These are phyloP conservation scores for Oreochromis mossambicus DNA, from an alignment of 2,797 vertebrate species.

Conservation along the genomic window DNA sequence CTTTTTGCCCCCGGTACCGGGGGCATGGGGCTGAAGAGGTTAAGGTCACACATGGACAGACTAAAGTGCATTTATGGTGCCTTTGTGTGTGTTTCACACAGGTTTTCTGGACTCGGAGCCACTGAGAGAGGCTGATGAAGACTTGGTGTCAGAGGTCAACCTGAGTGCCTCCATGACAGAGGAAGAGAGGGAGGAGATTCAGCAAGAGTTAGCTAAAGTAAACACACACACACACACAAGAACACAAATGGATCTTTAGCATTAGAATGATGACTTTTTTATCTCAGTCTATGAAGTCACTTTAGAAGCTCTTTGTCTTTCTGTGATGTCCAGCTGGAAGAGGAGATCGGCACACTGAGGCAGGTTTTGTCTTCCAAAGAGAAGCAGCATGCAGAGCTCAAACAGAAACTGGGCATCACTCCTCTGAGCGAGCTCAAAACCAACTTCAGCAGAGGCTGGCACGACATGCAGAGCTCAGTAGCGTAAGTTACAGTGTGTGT, in stretches of 20 bases:
- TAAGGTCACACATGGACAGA: neutral
- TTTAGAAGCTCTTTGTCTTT: neutral
- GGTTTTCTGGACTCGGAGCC: constrained; percentile 88
- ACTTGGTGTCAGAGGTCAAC: constrained; percentile 81
- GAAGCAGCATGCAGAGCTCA: constrained; percentile 89
- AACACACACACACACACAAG: neutral
- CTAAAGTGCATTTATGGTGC: neutral
- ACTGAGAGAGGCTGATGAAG: constrained; percentile 85
- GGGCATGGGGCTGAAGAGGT: too few species aligned
- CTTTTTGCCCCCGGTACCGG: too few species aligned
- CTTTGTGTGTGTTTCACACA: constrained; percentile 35
- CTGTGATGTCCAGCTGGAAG: constrained; percentile 82
- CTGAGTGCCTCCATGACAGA: constrained; percentile 82
- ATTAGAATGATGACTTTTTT: neutral
- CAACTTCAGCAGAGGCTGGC: constrained; percentile 93
- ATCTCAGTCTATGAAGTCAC: neutral
- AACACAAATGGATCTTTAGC: neutral
- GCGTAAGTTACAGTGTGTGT: constrained; percentile 80
- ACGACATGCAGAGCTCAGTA: constrained; percentile 89
- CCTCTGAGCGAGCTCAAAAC: constrained; percentile 87
- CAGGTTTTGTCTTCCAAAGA: constrained; percentile 95
- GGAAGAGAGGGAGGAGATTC: constrained; percentile 91
- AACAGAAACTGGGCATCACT: constrained; percentile 88
- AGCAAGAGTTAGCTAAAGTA: constrained; percentile 87
- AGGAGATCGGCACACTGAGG: constrained; percentile 92